phyloP scores from a whole-genome alignment of 1,140 invertebrate genomes.

The Lysiphlebus fabarum region DNA sequence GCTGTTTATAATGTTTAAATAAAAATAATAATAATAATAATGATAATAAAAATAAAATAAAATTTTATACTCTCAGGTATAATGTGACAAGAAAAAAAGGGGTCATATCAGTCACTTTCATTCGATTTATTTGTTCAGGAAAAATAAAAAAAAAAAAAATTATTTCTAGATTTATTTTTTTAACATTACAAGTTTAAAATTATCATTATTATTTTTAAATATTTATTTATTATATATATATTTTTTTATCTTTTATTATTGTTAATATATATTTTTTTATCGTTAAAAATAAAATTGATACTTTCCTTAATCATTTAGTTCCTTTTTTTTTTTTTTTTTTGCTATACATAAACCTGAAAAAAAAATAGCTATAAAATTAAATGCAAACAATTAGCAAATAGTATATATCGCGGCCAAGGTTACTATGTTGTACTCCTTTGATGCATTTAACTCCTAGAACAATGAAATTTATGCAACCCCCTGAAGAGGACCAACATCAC shows the following conservation, averaged over 20 bases:
- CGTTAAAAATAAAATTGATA: too few relatives aligned
- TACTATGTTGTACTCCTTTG: conserved; percentile 32
- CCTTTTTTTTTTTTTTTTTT: neutral
- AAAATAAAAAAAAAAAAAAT: neutral
- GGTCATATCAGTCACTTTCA: conserved; percentile 10
- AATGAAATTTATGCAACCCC: conserved; percentile 43
- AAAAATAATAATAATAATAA: too few relatives aligned
- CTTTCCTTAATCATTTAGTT: too few relatives aligned
- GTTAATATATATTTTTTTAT: too few relatives aligned
- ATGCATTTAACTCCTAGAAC: conserved; percentile 28
- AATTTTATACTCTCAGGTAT: too few relatives aligned
- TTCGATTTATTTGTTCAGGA: conserved; percentile 3
- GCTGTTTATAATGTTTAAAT: too few relatives aligned
- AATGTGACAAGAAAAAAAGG: neutral
- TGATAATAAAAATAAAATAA: too few relatives aligned
- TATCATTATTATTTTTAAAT: too few relatives aligned
- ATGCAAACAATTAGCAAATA: conserved; percentile 36
- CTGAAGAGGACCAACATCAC: conserved; percentile 7
- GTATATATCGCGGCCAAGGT: conserved; percentile 46
- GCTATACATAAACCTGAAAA: neutral
- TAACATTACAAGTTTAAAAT: neutral
- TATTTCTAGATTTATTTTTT: neutral
- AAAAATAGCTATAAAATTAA: conserved; percentile 3
- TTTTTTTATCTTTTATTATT: too few relatives aligned
- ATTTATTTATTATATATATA: too few relatives aligned